Evolutionary conservation across 92 coral and sea anemone genomes (phyloP).

Genomic region (Palythoa grandis): DNA sequence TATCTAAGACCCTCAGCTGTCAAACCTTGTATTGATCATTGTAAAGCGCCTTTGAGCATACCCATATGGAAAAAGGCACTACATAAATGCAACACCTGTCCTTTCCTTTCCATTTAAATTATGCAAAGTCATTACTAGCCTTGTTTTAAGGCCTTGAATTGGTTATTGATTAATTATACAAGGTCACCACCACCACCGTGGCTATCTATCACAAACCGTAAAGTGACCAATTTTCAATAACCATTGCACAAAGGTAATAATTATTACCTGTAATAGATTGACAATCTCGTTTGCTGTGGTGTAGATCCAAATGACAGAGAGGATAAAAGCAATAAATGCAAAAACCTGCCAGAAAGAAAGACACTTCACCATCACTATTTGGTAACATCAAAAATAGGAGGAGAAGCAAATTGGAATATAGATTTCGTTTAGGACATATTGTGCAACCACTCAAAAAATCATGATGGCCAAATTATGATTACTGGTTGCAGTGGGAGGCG

Average conservation of each 20-base stretch:
- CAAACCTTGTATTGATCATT: too few relatives aligned
- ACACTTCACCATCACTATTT: neutral
- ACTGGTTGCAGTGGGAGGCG: neutral
- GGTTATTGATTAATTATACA: too few relatives aligned
- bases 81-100: too few relatives aligned
- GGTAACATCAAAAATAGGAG: neutral
- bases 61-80: too few relatives aligned
- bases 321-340: constrained; percentile 77
- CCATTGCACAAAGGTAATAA: neutral
- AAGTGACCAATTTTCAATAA: too few relatives aligned
- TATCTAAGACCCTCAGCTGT: too few relatives aligned
- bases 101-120: too few relatives aligned
- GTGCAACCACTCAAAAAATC: neutral
- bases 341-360: constrained; percentile 61
- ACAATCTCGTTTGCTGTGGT: constrained; percentile 92
- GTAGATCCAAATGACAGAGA: constrained; percentile 94
- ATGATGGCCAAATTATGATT: neutral
- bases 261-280: constrained; percentile 76
- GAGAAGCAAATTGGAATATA: neutral
- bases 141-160: too few relatives aligned
- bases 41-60: too few relatives aligned
- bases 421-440: neutral
- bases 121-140: too few relatives aligned
- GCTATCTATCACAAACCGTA: too few relatives aligned
- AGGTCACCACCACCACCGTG: too few relatives aligned